Conservation (phyloP, 92 coral and sea anemone species). For the Hydrozoanthus gracilis region DNA sequence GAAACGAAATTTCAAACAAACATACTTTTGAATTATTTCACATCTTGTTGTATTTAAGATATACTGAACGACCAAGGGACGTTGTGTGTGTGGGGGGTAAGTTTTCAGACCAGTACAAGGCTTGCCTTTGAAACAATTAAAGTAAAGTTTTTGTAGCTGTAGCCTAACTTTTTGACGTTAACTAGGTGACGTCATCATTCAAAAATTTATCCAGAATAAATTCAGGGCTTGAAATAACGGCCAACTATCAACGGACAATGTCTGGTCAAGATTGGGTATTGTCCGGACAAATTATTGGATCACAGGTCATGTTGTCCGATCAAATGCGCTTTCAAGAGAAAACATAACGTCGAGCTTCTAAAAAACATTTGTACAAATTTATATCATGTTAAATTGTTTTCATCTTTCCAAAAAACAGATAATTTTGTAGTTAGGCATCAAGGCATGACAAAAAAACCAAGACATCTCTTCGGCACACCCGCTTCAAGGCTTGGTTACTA, state of each 20-base stretch:
- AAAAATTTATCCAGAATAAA: neutral
- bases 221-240: constrained; percentile 8
- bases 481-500: constrained; percentile 6
- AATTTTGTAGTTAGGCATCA: constrained; percentile 11
- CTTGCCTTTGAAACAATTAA: neutral
- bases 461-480: constrained; percentile 2
- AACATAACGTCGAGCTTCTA: constrained; percentile 13
- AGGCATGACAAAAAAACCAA: constrained; percentile 4
- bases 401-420: constrained; percentile 12
- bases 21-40: constrained; percentile 1
- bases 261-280: no score
- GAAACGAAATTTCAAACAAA: constrained; percentile 2
- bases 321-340: constrained; percentile 15
- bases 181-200: no score
- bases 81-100: constrained; percentile 7
- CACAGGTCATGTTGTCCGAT: constrained; percentile 15
- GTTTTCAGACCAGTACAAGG: constrained; percentile 2
- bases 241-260: constrained; percentile 12
- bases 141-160: constrained; percentile 3
- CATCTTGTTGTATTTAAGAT: constrained; percentile 2
- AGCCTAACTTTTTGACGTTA: constrained; percentile 3
- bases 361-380: constrained; percentile 9
- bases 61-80: constrained; percentile 6
- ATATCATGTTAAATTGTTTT: constrained; percentile 4
- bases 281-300: constrained; percentile 22